A percentile compares a stretch with the other conserved stretches of the same genome.
Conservation (phyloP, 2,888 invertebrate genomes). For the Platycnemis pennipes region DNA sequence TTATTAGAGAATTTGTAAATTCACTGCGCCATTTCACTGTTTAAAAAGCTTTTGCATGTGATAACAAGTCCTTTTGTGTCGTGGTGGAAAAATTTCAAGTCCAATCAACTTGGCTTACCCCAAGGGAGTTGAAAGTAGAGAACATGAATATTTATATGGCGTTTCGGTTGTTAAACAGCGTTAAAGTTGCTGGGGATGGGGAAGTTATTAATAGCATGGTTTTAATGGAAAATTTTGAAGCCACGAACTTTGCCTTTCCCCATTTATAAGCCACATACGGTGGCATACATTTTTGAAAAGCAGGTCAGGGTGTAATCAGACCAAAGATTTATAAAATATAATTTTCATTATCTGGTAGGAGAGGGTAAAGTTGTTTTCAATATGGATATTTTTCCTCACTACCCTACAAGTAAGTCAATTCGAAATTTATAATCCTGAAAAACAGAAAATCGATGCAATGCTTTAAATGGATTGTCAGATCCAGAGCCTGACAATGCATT, state of each 20-base stretch:
- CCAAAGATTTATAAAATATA: conserved; percentile 9
- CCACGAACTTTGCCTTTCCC: neutral
- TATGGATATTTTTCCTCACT: neutral
- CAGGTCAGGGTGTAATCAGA: neutral
- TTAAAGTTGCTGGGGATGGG: neutral
- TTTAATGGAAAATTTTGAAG: neutral
- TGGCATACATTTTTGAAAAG: neutral
- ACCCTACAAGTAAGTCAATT: neutral
- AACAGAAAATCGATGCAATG: too few species aligned
- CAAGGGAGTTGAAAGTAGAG: neutral
- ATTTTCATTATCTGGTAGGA: neutral
- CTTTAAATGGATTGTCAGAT: too few species aligned
- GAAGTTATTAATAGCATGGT: conserved; percentile 8
- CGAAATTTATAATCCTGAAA: neutral
- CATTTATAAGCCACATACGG: neutral
- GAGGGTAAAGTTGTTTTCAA: neutral
- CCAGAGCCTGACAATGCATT: too few species aligned
- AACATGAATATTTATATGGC: neutral
- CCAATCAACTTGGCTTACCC: neutral
- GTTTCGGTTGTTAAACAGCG: neutral
- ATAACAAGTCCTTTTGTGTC: neutral
- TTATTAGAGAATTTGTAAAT: neutral
- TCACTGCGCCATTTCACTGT: neutral
- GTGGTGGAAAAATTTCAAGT: neutral
- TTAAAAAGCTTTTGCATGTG: neutral